Evolutionary conservation across 1,140 invertebrate genomes (phyloP), one percentile per base, ranked within the genome.

Genomic region (Drosophila pseudoobscura): DNA sequence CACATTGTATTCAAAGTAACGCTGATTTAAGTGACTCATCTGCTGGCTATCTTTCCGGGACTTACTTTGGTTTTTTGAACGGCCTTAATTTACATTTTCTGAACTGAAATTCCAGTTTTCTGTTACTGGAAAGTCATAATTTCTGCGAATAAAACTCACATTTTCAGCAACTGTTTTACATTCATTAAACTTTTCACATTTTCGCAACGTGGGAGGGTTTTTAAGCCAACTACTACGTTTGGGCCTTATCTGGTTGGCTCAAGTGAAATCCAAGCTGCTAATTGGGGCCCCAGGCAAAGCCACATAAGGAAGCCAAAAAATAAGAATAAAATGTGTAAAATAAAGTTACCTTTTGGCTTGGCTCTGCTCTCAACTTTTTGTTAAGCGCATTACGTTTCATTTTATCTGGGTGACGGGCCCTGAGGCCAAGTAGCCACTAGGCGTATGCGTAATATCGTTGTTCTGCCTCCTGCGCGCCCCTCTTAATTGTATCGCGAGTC

Each of bases 101-200:
- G 31, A 4, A 35, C 2, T 35, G 3, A 35, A 39, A 13, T 1
- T 39, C 9, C 9, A 1, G 3, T 35, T 35, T 35, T 9, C 31
- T 11, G 8, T 35, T 3, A 9, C 31, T 35, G 17, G 17, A 17
- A 17, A 15, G 15, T 17, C 0, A 17, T 17, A 17, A 1, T 17
- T 17, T 17, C 0, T 17, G 17, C 24, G 24, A 24, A 24, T 24
- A 8, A 9, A 9, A 35, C 8, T 35, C 7, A 2, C 2, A 11
- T 35, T 35, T 3, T 3, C 31, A 11, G 31, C 3, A 35, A 39
- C 35, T 41, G 20, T 47, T 62, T 64, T 29, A 31, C 44, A 47
- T 57, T 75, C 41, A 79, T 59, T 71, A 61, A 70, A 70, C 49
- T 75, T 78, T 70, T 44, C 41, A 47, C 76, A 71, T 75, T 57